Base-by-base conservation (phyloP, 2,888 invertebrate genomes). In the Drosophila quinaria region DNA sequence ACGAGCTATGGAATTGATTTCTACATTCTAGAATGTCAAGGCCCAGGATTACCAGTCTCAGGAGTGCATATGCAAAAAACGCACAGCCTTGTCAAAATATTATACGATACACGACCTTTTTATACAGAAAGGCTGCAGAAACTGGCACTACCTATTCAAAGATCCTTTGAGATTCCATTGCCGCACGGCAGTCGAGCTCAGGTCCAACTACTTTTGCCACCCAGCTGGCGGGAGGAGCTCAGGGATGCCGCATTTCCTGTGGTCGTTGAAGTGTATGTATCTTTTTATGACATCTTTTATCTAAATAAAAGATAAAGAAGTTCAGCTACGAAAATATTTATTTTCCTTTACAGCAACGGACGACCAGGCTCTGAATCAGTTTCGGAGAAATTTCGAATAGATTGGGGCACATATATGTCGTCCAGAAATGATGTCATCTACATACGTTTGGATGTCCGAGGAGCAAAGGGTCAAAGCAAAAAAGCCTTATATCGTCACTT, bases 401-500 rank as follows among this genome's bases (percentile, higher is more conserved):
- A 97, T 93, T 98, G 98, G 97, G 97, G 97, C 70, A 97, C 97
- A 37, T 98, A 98, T 93, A 96, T 98, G 96, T 96, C 97, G 64
- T 97, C 97, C 66, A 95, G 97, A 77, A 96, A 97, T 91, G 97
- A 97, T 93, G 96, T 98, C 67, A 97, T 98, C 65, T 97, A 98
- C 93, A 96, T 97, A 50, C 95, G 96, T 89, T 94, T 98, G 89
- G 98, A 98, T 93, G 98, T 98, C 17, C 94, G 98, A 56, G 98
- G 98, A 29, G 95, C 97, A 54, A 94, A 95, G 50, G 96, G 95
- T 0, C 96, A 97, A 80, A 97, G 97, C 51, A 95, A 97, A 84
- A 95, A 96, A 71, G 94, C 96, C 70, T 94, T 98, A 51, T 97
- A 97, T 90, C 96, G 96, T 41, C 95, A 95, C 65, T 94, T 98